These are phyloP conservation scores for Pseudorhombus dupliciocellatus DNA, from an alignment of 2,113 vertebrate genomes.

Conservation along the genomic window DNA sequence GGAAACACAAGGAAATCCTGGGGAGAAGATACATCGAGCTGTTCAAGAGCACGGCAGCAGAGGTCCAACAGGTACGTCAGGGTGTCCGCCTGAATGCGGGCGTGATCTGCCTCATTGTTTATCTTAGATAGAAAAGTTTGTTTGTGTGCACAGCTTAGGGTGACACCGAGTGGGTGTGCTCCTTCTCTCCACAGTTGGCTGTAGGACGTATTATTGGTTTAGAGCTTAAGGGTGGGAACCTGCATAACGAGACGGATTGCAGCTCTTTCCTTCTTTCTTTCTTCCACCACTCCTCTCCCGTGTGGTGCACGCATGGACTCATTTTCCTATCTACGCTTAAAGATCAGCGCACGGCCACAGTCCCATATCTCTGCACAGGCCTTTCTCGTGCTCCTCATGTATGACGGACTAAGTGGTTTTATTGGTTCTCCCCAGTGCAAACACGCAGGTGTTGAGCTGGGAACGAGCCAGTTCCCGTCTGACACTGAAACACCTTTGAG, in stretches of 20 bases:
- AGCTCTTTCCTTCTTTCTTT: background rate
- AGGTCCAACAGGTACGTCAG: constrained; percentile 91
- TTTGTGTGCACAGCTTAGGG: constrained; percentile 6
- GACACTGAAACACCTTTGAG: constrained; percentile 13
- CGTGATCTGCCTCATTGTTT: background rate
- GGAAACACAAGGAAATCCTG: constrained; percentile 95
- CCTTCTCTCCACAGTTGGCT: constrained; percentile 22
- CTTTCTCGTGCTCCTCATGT: constrained; percentile 2
- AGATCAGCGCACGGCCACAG: constrained; percentile 22
- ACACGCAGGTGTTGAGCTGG: constrained; percentile 65
- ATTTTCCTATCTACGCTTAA: constrained; percentile 40
- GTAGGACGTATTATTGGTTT: constrained; percentile 18
- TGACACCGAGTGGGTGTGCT: constrained; percentile 32
- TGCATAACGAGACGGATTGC: constrained; percentile 19
- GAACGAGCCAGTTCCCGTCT: constrained; percentile 37
- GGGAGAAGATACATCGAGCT: constrained; percentile 97
- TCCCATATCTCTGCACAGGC: constrained; percentile 38
- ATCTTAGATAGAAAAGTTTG: background rate
- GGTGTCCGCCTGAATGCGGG: constrained; percentile 1
- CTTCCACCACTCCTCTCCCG: background rate
- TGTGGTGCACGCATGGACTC: background rate
- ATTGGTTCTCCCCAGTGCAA: constrained; percentile 60
- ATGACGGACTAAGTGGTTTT: constrained; percentile 18
- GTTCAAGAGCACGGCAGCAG: constrained; percentile 96
- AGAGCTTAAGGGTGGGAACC: constrained; percentile 44